phyloP scores from a whole-genome alignment of 2,113 vertebrate genomes.

The Anhinga anhinga region DNA sequence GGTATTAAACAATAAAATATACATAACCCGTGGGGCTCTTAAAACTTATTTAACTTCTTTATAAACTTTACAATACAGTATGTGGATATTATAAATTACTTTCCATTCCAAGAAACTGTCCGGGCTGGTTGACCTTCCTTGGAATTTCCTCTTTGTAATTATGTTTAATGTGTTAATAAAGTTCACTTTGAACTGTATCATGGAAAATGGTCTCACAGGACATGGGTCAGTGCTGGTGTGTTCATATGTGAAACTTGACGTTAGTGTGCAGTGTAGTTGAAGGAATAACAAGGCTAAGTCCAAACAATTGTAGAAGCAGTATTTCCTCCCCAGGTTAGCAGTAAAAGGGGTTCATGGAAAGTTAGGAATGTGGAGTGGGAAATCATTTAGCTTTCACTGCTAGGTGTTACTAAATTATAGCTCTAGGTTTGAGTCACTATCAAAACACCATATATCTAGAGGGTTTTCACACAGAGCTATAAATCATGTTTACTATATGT shows the following conservation, averaged over 20 bases:
- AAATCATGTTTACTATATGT: conserved; percentile 62
- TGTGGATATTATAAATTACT: conserved; percentile 69
- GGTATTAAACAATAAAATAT: conserved; percentile 62
- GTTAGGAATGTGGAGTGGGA: conserved; percentile 71
- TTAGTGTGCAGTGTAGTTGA: neutral
- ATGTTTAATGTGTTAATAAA: conserved; percentile 76
- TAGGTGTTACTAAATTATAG: conserved; percentile 70
- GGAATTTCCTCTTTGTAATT: conserved; percentile 77
- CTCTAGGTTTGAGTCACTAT: conserved; percentile 44
- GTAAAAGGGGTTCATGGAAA: conserved; percentile 69
- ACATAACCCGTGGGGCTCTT: conserved; percentile 54
- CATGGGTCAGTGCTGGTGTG: conserved; percentile 58
- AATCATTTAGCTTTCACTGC: conserved; percentile 65
- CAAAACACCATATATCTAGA: conserved; percentile 64
- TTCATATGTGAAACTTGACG: conserved; percentile 60
- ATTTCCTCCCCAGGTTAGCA: conserved; percentile 56
- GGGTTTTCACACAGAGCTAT: conserved; percentile 52
- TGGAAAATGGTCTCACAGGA: conserved; percentile 69
- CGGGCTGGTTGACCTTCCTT: conserved; percentile 55
- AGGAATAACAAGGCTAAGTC: conserved; percentile 31
- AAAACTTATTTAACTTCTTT: conserved; percentile 68
- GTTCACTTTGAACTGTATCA: conserved; percentile 71
- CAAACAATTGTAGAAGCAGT: conserved; percentile 50
- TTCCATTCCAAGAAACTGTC: conserved; percentile 65
- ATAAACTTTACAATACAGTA: conserved; percentile 65